phyloP scores from a whole-genome alignment of 2,888 invertebrate species.

The Rhabditophanes sp. region DNA sequence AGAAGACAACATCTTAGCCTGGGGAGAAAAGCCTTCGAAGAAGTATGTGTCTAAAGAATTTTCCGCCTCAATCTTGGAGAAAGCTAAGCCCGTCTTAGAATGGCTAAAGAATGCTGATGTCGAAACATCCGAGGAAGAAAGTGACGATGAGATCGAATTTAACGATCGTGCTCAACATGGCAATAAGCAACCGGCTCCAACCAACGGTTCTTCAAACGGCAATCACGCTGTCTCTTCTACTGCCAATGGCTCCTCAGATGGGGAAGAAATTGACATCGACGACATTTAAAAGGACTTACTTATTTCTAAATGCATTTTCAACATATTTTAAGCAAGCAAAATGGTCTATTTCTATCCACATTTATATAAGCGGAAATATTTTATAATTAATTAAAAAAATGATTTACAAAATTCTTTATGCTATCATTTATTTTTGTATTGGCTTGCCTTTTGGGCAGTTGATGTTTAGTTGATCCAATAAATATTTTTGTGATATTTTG shows the following conservation, averaged over 20 bases:
- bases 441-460: no score
- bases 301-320: no score
- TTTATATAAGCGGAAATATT: no score
- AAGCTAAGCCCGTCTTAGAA: conserved; percentile 78
- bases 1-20: conserved; percentile 79
- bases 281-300: no score
- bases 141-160: conserved; percentile 52
- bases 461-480: no score
- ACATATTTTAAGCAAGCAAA: no score
- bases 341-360: no score
- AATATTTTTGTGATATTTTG: no score
- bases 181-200: conserved; percentile 6
- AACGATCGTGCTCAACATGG: conserved; percentile 17
- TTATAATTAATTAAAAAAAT: no score
- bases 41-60: conserved; percentile 78
- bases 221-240: conserved; percentile 7
- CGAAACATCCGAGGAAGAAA: conserved; percentile 62
- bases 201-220: conserved; percentile 6
- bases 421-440: no score
- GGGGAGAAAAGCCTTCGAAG: conserved; percentile 70
- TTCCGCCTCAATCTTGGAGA: conserved; percentile 73
- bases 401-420: no score
- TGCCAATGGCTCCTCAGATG: conserved; percentile 12
- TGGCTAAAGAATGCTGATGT: conserved; percentile 89
- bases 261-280: conserved; percentile 32